Evolutionary conservation across 2,797 vertebrate genomes (phyloP).

Genomic region (Acanthornis magna): DNA sequence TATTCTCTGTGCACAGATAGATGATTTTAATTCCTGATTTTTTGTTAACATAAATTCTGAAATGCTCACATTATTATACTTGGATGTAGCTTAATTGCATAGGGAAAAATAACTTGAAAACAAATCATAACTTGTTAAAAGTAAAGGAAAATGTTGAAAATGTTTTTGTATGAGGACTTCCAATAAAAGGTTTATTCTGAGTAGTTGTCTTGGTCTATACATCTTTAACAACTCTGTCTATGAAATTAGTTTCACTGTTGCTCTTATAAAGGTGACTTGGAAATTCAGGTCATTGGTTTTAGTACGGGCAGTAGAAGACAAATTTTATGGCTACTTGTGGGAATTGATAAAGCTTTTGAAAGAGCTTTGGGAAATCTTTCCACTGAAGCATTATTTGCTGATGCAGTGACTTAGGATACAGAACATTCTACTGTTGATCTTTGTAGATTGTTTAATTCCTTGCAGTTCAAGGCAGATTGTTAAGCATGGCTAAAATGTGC

Average conservation of each 20-base stretch:
- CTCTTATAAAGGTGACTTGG: background rate
- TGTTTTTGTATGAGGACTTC: background rate
- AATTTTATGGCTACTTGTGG: background rate
- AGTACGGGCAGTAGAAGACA: background rate
- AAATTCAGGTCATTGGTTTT: background rate
- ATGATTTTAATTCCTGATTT: background rate
- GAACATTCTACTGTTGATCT: background rate
- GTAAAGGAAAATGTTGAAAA: background rate
- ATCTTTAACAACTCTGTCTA: background rate
- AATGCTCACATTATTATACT: background rate
- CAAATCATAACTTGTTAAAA: background rate
- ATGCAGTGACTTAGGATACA: background rate
- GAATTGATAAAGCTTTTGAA: background rate
- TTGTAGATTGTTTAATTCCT: slow-evolving; percentile 9
- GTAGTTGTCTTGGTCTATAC: background rate
- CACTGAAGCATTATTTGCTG: background rate
- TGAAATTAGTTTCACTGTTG: background rate
- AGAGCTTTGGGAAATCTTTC: background rate
- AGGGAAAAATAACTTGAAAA: background rate
- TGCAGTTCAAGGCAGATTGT: background rate
- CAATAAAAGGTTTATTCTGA: background rate
- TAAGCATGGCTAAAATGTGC: background rate
- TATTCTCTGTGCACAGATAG: background rate
- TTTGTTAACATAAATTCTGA: background rate
- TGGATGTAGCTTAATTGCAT: background rate